phyloP scores from a whole-genome alignment of 2,113 vertebrate genomes.

The Bettongia penicillata region DNA sequence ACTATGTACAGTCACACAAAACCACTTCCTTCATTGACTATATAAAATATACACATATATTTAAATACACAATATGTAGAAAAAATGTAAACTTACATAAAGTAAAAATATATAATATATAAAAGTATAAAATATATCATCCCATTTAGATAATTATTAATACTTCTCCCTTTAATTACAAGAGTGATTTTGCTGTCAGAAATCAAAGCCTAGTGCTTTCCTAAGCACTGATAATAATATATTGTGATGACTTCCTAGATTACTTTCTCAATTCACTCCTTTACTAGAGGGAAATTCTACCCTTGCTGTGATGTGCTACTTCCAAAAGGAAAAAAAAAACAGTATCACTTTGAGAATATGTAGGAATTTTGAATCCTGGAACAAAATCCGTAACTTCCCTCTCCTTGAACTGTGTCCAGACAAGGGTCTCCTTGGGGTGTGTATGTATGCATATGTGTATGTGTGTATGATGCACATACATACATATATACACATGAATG shows the following conservation, averaged over 20 bases:
- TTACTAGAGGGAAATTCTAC: slow-evolving; percentile 7
- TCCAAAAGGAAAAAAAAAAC: slow-evolving; percentile 46
- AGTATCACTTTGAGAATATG: slow-evolving; percentile 26
- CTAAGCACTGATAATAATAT: slow-evolving; percentile 45
- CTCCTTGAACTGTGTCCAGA: not conserved
- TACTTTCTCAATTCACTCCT: not conserved
- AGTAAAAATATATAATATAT: not conserved
- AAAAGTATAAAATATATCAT: not conserved
- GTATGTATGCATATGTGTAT: not conserved
- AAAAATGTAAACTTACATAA: not conserved
- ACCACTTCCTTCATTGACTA: not conserved
- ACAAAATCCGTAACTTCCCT: slow-evolving; percentile 40
- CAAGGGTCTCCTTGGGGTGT: slow-evolving; percentile 26
- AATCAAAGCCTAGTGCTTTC: slow-evolving; percentile 42
- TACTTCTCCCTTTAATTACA: slow-evolving; percentile 22
- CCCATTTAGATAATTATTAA: slow-evolving; percentile 17
- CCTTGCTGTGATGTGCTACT: not conserved
- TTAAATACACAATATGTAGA: not conserved
- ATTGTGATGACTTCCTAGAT: not conserved
- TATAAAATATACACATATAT: not conserved
- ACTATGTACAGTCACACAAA: not conserved
- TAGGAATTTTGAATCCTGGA: slow-evolving; percentile 40
- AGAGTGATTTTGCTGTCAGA: slow-evolving; percentile 28
- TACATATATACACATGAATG: too few relatives aligned
- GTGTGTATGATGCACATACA: too few relatives aligned